Conservation (phyloP, 1,140 invertebrate species). For the Caenorhabditis remanei region DNA sequence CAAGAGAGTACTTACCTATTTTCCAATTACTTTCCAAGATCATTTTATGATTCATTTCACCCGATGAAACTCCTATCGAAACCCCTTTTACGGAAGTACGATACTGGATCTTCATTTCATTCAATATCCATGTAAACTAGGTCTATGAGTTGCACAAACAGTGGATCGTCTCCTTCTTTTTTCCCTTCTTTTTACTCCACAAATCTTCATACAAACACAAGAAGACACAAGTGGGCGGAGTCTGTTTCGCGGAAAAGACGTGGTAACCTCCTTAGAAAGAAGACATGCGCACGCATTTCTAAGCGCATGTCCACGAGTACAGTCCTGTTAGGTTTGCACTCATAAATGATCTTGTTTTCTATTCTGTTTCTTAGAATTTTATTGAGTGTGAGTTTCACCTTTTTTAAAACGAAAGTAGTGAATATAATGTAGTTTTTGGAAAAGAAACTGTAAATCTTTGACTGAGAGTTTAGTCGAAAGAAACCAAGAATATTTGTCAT, state of each 20-base stretch:
- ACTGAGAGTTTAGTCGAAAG: no score
- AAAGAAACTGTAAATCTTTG: no score
- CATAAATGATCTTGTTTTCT: conserved; percentile 36
- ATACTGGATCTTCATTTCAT: neutral
- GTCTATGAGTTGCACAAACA: conserved; percentile 55
- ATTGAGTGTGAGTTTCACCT: neutral
- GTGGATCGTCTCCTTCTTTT: neutral
- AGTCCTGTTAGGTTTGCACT: conserved; percentile 31
- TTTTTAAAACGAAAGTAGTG: neutral
- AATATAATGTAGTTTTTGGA: no score
- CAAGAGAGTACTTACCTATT: conserved; percentile 21
- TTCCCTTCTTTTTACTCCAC: neutral
- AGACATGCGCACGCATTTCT: conserved; percentile 6
- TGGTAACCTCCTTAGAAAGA: conserved; percentile 19
- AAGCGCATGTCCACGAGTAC: conserved; percentile 19
- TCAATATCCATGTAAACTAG: neutral
- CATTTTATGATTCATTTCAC: neutral
- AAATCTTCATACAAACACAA: conserved; percentile 7
- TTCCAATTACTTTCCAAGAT: neutral
- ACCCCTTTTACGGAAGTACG: neutral
- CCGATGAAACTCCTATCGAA: neutral
- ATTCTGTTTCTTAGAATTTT: neutral
- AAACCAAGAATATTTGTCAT: no score
- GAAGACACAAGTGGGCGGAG: conserved; percentile 13
- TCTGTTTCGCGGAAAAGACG: neutral